These are phyloP conservation scores for Apamea epomidion DNA, from an alignment of 2,888 invertebrate genomes.

Conservation along the genomic window DNA sequence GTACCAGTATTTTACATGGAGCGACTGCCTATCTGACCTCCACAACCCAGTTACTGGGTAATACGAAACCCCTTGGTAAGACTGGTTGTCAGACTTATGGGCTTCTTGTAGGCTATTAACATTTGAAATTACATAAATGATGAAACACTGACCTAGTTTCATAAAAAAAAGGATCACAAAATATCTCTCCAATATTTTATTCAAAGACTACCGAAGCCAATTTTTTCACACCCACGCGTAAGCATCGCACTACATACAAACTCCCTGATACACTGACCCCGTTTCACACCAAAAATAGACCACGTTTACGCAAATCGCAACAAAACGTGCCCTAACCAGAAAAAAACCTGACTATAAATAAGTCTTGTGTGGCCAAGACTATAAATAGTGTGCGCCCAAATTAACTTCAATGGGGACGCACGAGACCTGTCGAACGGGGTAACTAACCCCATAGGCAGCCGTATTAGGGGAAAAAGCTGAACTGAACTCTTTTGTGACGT, in stretches of 20 bases:
- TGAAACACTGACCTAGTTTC: slow-evolving; percentile 1
- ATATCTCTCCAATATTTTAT: slow-evolving; percentile 5
- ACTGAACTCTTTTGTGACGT: slow-evolving; percentile 40
- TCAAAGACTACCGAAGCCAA: background rate
- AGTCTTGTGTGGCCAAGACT: slow-evolving; percentile 12
- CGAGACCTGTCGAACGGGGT: slow-evolving; percentile 24
- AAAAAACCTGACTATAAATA: slow-evolving; percentile 42
- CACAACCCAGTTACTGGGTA: no score
- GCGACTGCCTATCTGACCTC: no score
- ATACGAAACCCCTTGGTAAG: no score
- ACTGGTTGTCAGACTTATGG: no score
- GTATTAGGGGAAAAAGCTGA: slow-evolving; percentile 10
- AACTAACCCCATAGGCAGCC: slow-evolving; percentile 13
- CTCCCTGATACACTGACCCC: slow-evolving; percentile 21
- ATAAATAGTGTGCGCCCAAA: slow-evolving; percentile 38
- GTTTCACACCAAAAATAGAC: slow-evolving; percentile 28
- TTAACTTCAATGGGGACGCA: slow-evolving; percentile 36
- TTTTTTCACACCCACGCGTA: slow-evolving; percentile 27
- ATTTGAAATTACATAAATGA: background rate
- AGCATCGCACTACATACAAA: slow-evolving; percentile 20
- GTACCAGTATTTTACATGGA: no score
- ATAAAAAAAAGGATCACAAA: background rate
- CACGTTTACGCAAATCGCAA: slow-evolving; percentile 15
- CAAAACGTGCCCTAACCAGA: slow-evolving; percentile 14
- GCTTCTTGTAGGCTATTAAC: no score